Percentiles rank a stretch among this genome's conserved stretches.
phyloP scores from a whole-genome alignment of 2,113 vertebrate genomes.

The Xenopus borealis region DNA sequence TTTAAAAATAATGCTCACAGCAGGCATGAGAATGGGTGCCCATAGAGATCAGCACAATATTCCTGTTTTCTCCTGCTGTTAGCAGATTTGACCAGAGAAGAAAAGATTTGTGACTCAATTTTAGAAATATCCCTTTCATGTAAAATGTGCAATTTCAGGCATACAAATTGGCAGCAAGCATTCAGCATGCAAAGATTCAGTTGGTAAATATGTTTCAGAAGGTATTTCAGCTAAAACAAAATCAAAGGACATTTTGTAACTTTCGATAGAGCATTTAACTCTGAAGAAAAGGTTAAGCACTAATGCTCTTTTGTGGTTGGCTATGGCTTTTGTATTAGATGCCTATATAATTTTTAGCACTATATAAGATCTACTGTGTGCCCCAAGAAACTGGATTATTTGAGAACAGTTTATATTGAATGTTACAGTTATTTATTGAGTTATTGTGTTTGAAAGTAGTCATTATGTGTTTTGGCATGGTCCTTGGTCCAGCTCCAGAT shows the following conservation, averaged over 20 bases:
- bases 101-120: conserved; percentile 21
- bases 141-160: conserved; percentile 8
- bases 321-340: no score
- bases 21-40: not conserved
- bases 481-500: no score
- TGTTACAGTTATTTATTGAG: no score
- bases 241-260: conserved; percentile 3
- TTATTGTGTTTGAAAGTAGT: no score
- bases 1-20: conserved; percentile 21
- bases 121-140: conserved; percentile 27
- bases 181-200: not conserved
- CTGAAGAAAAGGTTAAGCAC: no score
- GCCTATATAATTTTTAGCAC: no score
- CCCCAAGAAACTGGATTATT: no score
- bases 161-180: conserved; percentile 19
- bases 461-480: no score
- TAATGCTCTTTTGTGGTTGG: no score
- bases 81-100: conserved; percentile 17
- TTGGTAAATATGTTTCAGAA: not conserved
- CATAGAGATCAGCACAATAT: conserved; percentile 1
- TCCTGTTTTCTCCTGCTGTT: not conserved
- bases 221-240: conserved; percentile 3
- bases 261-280: not conserved
- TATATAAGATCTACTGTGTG: no score
- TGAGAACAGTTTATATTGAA: no score